Evolutionary conservation across 2,888 invertebrate species (phyloP).

Genomic region (Lasioglossum zephyrum): DNA sequence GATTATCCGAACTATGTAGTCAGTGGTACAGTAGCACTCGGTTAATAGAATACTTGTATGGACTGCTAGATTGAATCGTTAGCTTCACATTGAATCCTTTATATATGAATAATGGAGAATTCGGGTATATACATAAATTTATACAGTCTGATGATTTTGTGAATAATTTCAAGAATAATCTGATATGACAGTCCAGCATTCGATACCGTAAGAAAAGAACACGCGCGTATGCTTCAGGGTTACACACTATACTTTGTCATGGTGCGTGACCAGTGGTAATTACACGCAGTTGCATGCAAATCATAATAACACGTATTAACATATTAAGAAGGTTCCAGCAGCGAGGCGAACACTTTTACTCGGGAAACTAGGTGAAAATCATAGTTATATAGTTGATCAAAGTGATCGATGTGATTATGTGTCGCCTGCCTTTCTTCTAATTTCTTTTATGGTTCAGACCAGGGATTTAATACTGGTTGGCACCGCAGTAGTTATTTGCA

Average conservation of each 20-base stretch:
- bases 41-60: no score
- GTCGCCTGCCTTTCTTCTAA: background rate
- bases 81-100: no score
- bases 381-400: background rate
- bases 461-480: no score
- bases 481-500: no score
- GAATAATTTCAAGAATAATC: background rate
- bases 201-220: background rate
- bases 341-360: background rate
- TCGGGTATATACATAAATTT: no score
- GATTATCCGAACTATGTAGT: no score
- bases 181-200: background rate
- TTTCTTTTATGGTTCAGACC: background rate
- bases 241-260: background rate
- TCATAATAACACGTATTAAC: constrained; percentile 23
- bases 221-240: background rate
- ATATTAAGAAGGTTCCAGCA: constrained; percentile 9
- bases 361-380: constrained; percentile 1
- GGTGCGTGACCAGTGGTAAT: constrained; percentile 26
- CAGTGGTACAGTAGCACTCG: no score
- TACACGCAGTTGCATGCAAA: constrained; percentile 18
- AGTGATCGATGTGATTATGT: background rate
- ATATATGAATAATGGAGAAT: no score
- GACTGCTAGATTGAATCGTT: no score
- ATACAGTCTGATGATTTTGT: background rate